These are phyloP conservation scores for Aphidius gifuensis DNA, from an alignment of 1,140 invertebrate genomes.

Conservation along the genomic window DNA sequence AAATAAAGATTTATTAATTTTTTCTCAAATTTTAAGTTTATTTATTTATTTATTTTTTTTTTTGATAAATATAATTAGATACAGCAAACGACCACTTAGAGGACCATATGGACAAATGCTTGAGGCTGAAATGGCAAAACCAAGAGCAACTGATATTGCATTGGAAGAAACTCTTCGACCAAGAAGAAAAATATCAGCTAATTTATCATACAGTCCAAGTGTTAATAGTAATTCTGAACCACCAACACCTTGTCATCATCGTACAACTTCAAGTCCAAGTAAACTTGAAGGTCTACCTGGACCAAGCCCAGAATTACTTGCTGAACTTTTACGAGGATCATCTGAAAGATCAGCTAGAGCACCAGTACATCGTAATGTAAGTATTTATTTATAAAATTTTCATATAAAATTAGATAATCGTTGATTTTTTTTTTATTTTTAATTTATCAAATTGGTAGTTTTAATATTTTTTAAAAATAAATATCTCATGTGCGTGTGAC, in stretches of 20 bases:
- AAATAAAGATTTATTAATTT: constrained; percentile 6
- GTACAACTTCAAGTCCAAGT: constrained; percentile 76
- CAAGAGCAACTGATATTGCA: constrained; percentile 46
- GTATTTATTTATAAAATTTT: constrained; percentile 24
- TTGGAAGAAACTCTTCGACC: constrained; percentile 40
- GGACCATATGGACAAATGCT: constrained; percentile 82
- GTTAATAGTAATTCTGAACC: constrained; percentile 45
- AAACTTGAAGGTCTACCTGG: constrained; percentile 67
- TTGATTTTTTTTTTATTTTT: not conserved
- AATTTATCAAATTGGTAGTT: not conserved
- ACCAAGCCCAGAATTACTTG: constrained; percentile 67
- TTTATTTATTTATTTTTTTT: too few relatives aligned
- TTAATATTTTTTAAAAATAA: not conserved
- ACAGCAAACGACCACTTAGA: constrained; percentile 70
- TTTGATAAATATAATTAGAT: constrained; percentile 46
- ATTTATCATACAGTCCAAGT: constrained; percentile 44
- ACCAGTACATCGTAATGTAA: constrained; percentile 48
- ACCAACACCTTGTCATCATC: constrained; percentile 61
- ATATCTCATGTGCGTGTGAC: constrained; percentile 2
- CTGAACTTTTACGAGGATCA: constrained; percentile 70
- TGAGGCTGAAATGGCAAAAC: constrained; percentile 78
- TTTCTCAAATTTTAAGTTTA: too few relatives aligned
- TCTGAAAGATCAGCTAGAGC: constrained; percentile 66
- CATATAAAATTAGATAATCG: not conserved
- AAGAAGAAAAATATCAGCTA: constrained; percentile 46